phyloP scores from a whole-genome alignment of 2,113 vertebrate species.

The Alces alces region DNA sequence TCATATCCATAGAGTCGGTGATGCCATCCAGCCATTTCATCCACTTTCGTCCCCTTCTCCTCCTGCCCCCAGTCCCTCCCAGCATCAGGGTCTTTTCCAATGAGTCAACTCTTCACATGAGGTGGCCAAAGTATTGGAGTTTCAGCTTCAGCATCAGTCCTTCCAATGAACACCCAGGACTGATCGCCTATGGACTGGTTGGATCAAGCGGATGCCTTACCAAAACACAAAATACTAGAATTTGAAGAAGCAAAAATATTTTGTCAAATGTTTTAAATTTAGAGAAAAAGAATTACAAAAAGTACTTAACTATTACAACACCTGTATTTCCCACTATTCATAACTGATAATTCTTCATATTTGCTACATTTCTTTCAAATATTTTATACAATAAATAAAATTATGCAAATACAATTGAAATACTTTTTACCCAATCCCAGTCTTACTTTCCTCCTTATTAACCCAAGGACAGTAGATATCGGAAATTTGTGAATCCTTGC shows the following conservation, averaged over 20 bases:
- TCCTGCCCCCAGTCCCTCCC: too few species aligned
- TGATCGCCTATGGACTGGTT: too few species aligned
- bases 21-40: too few species aligned
- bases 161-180: too few species aligned
- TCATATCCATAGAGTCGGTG: too few species aligned
- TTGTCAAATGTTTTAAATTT: not conserved
- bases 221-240: not conserved
- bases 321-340: not conserved
- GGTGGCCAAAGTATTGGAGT: too few species aligned
- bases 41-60: too few species aligned
- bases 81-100: too few species aligned
- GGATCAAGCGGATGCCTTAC: not conserved
- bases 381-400: not conserved
- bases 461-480: not conserved
- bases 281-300: not conserved
- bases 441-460: not conserved
- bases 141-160: too few species aligned
- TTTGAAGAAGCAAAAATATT: not conserved
- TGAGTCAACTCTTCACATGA: too few species aligned
- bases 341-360: not conserved
- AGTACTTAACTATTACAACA: not conserved
- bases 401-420: not conserved
- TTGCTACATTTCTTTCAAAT: not conserved
- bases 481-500: not conserved
- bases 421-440: not conserved